Conservation (phyloP, 2,888 invertebrate species). For the Drosophila quasianomalipes region DNA sequence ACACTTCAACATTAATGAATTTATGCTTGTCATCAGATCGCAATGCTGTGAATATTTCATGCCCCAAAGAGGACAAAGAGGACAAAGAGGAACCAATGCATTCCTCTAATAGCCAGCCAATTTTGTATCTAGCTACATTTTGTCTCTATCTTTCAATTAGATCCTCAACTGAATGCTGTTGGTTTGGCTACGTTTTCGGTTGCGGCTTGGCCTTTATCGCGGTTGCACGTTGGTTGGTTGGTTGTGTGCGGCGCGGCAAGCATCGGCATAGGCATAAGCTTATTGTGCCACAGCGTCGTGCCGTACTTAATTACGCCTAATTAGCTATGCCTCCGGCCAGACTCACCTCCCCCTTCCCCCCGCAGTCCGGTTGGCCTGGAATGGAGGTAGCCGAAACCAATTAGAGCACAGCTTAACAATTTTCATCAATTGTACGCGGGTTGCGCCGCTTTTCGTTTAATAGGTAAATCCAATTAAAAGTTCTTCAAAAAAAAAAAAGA, state of each 20-base stretch:
- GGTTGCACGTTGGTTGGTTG: slow-evolving; percentile 32
- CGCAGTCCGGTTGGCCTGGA: slow-evolving; percentile 25
- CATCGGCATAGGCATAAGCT: slow-evolving; percentile 13
- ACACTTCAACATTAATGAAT: neutral
- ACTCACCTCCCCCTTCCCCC: neutral
- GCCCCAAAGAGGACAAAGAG: neutral
- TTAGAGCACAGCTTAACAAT: slow-evolving; percentile 70
- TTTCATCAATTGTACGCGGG: slow-evolving; percentile 68
- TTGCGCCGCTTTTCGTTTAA: slow-evolving; percentile 54
- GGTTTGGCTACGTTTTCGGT: slow-evolving; percentile 3
- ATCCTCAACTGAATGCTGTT: slow-evolving; percentile 31
- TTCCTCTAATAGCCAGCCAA: slow-evolving; percentile 28
- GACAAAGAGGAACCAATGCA: neutral
- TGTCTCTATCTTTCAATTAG: slow-evolving; percentile 50
- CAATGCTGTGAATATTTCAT: neutral
- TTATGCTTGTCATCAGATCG: neutral
- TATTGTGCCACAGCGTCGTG: slow-evolving; percentile 34
- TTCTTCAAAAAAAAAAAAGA: slow-evolving; percentile 49
- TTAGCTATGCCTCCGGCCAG: slow-evolving; percentile 57
- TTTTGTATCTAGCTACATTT: slow-evolving; percentile 24
- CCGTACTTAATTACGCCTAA: slow-evolving; percentile 66
- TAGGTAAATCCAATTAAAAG: slow-evolving; percentile 72
- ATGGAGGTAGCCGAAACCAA: slow-evolving; percentile 64
- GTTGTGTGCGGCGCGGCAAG: neutral
- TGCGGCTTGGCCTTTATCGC: slow-evolving; percentile 41